These are phyloP conservation scores for Athene cunicularia DNA, from an alignment of 2,113 vertebrate species.

Conservation along the genomic window DNA sequence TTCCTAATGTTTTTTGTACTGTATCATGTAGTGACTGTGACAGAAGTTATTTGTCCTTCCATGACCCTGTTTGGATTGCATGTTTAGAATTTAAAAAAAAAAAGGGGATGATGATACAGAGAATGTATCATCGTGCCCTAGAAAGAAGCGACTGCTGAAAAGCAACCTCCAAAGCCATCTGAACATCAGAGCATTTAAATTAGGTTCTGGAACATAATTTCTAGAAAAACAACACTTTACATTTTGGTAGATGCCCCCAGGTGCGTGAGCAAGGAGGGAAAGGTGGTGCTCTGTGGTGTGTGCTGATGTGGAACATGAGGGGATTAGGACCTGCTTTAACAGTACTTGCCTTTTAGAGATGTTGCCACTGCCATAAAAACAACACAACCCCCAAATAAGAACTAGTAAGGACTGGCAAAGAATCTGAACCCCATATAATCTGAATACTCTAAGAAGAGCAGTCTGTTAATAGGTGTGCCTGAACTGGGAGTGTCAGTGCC, in stretches of 20 bases:
- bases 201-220: not conserved
- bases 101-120: not conserved
- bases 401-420: not conserved
- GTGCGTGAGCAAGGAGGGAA: not conserved
- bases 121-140: not conserved
- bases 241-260: not conserved
- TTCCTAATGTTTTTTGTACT: not conserved
- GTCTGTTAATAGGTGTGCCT: not conserved
- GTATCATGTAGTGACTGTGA: not conserved
- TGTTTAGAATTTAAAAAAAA: not conserved
- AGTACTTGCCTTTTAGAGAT: not conserved
- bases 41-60: slow-evolving; percentile 14
- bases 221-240: not conserved
- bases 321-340: not conserved
- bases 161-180: not conserved
- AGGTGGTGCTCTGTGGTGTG: not conserved
- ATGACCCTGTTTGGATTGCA: not conserved
- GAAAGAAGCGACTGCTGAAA: not conserved
- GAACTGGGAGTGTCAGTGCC: not conserved
- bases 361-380: not conserved
- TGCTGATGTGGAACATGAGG: not conserved
- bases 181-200: not conserved
- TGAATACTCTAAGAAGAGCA: not conserved
- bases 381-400: not conserved
- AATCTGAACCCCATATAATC: not conserved